Evolutionary conservation across 2,888 invertebrate species (phyloP).

Genomic region (Syrista parreyssii): DNA sequence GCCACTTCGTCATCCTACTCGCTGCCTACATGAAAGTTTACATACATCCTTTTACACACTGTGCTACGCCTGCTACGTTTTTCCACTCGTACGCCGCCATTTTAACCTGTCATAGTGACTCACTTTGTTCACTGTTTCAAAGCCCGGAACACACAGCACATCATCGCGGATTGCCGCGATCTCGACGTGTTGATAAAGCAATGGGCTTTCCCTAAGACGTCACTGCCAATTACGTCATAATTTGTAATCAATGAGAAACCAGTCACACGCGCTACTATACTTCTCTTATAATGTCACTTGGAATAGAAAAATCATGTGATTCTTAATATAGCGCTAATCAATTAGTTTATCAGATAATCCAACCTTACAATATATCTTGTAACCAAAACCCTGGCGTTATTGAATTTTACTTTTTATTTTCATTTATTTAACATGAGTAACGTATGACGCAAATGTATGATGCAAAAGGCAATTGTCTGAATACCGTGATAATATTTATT

Average conservation of each 20-base stretch:
- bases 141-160: background rate
- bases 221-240: background rate
- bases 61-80: slow-evolving; percentile 30
- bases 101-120: background rate
- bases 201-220: background rate
- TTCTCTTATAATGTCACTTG: background rate
- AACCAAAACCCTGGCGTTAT: no score
- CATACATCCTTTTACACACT: slow-evolving; percentile 27
- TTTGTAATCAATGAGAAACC: background rate
- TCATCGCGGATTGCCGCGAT: background rate
- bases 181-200: background rate
- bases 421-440: no score
- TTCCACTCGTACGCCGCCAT: background rate
- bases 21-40: slow-evolving; percentile 29
- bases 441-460: no score
- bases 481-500: no score
- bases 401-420: no score
- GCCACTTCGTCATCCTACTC: slow-evolving; percentile 33
- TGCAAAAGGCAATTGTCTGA: no score
- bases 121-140: background rate
- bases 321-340: no score
- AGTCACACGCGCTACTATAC: background rate
- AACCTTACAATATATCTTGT: no score
- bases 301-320: no score
- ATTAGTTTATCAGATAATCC: no score